Evolutionary conservation across 2,797 vertebrate genomes (phyloP).

Genomic region (Diplodus puntazzo): DNA sequence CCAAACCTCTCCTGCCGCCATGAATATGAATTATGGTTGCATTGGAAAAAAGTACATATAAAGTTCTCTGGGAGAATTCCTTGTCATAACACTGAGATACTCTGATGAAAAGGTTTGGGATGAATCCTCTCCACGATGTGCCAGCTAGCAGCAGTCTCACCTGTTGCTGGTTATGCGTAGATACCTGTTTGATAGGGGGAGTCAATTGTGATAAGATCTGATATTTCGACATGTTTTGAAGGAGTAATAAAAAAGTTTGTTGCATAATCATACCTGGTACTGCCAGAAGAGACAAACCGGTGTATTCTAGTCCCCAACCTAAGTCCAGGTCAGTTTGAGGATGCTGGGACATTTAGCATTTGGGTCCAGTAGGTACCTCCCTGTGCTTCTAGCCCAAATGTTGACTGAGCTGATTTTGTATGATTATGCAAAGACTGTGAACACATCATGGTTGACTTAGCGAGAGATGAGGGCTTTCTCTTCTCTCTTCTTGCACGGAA

Average conservation of each 20-base stretch:
- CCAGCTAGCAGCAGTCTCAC: conserved; percentile 23
- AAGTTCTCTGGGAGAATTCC: conserved; percentile 24
- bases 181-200: conserved; percentile 11
- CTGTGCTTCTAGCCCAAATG: conserved; percentile 19
- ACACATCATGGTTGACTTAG: background rate
- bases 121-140: background rate
- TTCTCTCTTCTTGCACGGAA: background rate
- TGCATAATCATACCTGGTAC: conserved; percentile 17
- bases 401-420: conserved; percentile 16
- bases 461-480: background rate
- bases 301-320: conserved; percentile 12
- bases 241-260: conserved; percentile 9
- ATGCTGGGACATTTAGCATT: conserved; percentile 1
- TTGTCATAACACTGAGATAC: background rate
- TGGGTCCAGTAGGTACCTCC: conserved; percentile 1
- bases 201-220: conserved; percentile 17
- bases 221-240: conserved; percentile 20
- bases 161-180: conserved; percentile 23
- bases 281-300: background rate
- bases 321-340: conserved; percentile 12
- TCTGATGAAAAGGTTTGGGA: background rate
- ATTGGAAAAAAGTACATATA: conserved; percentile 8
- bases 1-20: background rate
- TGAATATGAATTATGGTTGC: conserved; percentile 25
- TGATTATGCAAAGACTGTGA: conserved; percentile 1